Base-by-base conservation (phyloP, 2,113 vertebrate species). In the Phaethon lepturus region DNA sequence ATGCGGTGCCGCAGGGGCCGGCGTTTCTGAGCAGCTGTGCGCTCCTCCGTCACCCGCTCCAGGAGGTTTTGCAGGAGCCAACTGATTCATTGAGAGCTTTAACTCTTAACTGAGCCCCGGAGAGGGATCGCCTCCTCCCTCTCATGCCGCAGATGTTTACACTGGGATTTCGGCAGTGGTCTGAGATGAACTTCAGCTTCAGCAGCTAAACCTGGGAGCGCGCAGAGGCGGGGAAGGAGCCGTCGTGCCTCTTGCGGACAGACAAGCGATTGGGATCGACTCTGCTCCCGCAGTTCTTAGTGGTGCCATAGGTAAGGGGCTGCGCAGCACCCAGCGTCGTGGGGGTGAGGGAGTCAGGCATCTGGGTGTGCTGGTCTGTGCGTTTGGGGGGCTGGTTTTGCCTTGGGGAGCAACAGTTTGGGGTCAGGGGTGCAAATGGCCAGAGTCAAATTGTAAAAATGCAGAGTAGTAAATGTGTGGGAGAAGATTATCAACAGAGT, bases 1-100 rank as follows among this genome's bases (percentile, higher is more conserved):
- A 95, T 97, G 45, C 35, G 23, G 90, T 28, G 91, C 92, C 8
- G 45, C 81, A 33, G 91, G 76, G 96, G 83, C 83, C 5, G 96
- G 95, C 77, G 96, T 92, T 95, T 75, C 80, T 59, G 94, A 96
- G 96, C 97, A 98, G 98, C 97, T 97, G 95, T 44, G 95, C 17
- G 84, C 95, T 92, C 85, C 94, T 53, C 83, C 60, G 23, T 59
- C 5, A 4, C 56, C 47, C 2, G 92, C 94, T 88, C 91, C 45
- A 0, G 75, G 81, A 74, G 80, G 74, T 78, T 92, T 92, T 35
- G 75, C 47, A 38, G 87, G 95, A 97, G 94, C 94, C 86, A 90
- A 59, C 28, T 17, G 35, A 82, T 67, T 67, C 60, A 14, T 76
- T 14, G 91, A 85, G 88, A 93, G 44, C 64, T 94, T 98, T 97